Evolutionary conservation across 2,113 vertebrate genomes (phyloP).

Genomic region (Pedionomus torquatus): DNA sequence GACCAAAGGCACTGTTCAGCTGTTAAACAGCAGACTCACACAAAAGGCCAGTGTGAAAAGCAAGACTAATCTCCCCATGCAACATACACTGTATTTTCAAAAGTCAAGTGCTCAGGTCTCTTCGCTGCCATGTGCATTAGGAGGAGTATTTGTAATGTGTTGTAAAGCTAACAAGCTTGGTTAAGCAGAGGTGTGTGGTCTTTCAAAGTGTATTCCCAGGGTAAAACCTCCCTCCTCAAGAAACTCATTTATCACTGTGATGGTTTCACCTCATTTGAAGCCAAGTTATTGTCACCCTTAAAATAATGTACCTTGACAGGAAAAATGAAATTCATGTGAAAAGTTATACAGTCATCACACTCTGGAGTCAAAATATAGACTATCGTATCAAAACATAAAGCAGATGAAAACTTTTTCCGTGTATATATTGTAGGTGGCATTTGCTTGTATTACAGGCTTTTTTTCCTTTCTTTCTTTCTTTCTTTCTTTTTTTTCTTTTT

Average conservation of each 20-base stretch:
- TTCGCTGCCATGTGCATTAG: constrained; percentile 48
- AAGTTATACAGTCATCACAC: constrained; percentile 75
- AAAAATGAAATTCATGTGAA: constrained; percentile 78
- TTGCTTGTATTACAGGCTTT: constrained; percentile 23
- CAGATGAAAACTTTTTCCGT: constrained; percentile 45
- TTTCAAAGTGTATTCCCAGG: constrained; percentile 49
- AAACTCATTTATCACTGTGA: constrained; percentile 83
- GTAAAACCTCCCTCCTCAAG: constrained; percentile 64
- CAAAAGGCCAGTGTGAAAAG: constrained; percentile 49
- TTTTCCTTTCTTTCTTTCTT: no score
- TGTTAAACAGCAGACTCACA: constrained; percentile 19
- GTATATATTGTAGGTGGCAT: constrained; percentile 40
- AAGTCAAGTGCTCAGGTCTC: constrained; percentile 63
- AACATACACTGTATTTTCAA: constrained; percentile 53
- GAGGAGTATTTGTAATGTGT: constrained; percentile 47
- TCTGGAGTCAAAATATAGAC: constrained; percentile 77
- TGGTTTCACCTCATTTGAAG: constrained; percentile 84
- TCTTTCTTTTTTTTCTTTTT: no score
- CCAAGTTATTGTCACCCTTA: constrained; percentile 85
- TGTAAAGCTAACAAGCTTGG: constrained; percentile 69
- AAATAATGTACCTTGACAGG: constrained; percentile 78
- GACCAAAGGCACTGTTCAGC: constrained; percentile 32
- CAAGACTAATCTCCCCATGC: constrained; percentile 26
- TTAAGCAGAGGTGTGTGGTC: constrained; percentile 81
- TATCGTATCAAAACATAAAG: constrained; percentile 68